Base-by-base conservation (phyloP, 2,113 vertebrate genomes). In the Orycteropus afer region DNA sequence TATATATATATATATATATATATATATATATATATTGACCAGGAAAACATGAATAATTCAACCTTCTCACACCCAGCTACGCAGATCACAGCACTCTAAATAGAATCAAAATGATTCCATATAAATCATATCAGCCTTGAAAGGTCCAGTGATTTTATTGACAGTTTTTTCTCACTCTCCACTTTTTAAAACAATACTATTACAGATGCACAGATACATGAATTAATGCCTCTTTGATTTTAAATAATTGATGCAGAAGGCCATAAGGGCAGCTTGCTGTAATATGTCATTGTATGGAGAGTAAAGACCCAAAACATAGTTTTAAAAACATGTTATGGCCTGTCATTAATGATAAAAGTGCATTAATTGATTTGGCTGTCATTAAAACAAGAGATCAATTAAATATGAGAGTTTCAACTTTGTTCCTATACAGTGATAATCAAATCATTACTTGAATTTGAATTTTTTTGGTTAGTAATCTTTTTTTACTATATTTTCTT, bases 31-130 rank as follows among this genome's bases (percentile, higher is more conserved):
- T 55, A 27, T 95, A 93, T 79, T 0, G 18, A 98, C 97, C 97
- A 88, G 94, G 93, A 97, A 97, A 88, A 82, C 94, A 97, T 89
- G 96, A 97, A 92, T 97, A 98, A 98, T 97, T 97, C 97, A 32
- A 2, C 71, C 93, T 37, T 90, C 83, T 96, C 0, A 0, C 93
- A 88, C 47, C 0, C 34, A 98, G 94, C 96, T 96, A 92, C 96
- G 97, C 91, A 98, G 97, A 96, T 97, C 97, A 95, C 93, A 93
- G 91, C 29, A 81, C 55, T 97, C 79, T 95, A 96, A 98, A 91
- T 93, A 97, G 96, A 98, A 93, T 63, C 88, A 23, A 86, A 97
- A 93, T 17, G 87, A 96, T 95, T 97, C 84, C 65, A 95, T 96
- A 90, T 74, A 97, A 96, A 92, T 96, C 93, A 94, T 90, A 78